phyloP scores from a whole-genome alignment of 2,797 vertebrate species.

The Pogoniulus pusillus region DNA sequence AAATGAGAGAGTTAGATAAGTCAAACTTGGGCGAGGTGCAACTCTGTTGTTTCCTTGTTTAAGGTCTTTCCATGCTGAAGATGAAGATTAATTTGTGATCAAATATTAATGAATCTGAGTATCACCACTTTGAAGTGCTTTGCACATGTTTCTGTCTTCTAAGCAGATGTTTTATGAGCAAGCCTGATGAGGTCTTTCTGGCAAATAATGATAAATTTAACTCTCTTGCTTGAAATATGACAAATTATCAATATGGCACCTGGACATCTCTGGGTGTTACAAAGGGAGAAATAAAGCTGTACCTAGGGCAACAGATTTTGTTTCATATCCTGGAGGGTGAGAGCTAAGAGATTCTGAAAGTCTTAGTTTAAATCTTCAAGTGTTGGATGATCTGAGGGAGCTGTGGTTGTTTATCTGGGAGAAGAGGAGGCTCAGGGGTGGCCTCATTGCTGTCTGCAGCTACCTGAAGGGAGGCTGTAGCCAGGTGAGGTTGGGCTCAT shows the following conservation, averaged over 20 bases:
- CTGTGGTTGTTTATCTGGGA: too few relatives aligned
- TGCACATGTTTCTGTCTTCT: not conserved
- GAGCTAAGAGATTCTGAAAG: not conserved
- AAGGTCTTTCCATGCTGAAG: slow-evolving; percentile 42
- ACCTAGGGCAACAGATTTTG: slow-evolving; percentile 9
- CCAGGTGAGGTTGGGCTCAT: too few relatives aligned
- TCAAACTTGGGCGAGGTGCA: slow-evolving; percentile 23
- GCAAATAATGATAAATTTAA: slow-evolving; percentile 21
- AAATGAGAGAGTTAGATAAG: slow-evolving; percentile 2
- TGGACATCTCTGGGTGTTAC: not conserved
- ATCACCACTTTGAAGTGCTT: slow-evolving; percentile 20
- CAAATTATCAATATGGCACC: not conserved
- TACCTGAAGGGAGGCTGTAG: too few relatives aligned
- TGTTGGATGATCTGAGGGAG: not conserved
- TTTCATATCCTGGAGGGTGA: slow-evolving; percentile 10
- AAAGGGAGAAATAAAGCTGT: not conserved
- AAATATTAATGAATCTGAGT: slow-evolving; percentile 4
- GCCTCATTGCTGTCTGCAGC: too few relatives aligned
- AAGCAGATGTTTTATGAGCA: slow-evolving; percentile 30
- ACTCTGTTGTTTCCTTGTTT: slow-evolving; percentile 27
- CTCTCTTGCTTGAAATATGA: slow-evolving; percentile 11
- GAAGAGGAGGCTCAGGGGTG: too few relatives aligned
- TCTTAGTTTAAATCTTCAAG: not conserved
- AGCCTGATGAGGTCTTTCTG: slow-evolving; percentile 6
- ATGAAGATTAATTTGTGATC: slow-evolving; percentile 31